phyloP scores from a whole-genome alignment of 2,888 invertebrate species.

The Noctua comes region DNA sequence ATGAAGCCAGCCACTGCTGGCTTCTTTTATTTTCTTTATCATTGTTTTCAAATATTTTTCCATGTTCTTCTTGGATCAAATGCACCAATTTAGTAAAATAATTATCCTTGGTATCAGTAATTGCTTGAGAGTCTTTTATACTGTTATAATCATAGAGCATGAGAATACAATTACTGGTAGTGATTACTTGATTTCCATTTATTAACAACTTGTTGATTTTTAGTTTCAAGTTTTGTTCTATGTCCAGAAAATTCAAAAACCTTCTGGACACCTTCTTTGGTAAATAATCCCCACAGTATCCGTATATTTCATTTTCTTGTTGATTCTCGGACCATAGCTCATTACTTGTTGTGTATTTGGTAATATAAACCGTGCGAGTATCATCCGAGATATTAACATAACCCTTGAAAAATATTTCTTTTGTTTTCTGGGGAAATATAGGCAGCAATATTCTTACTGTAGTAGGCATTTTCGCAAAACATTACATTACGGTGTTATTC shows the following conservation, averaged over 20 bases:
- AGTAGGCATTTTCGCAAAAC: constrained; percentile 53
- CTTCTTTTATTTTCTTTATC: constrained; percentile 62
- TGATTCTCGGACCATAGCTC: constrained; percentile 60
- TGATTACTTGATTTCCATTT: constrained; percentile 68
- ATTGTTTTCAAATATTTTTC: constrained; percentile 34
- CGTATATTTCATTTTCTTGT: constrained; percentile 72
- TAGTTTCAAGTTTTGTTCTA: constrained; percentile 64
- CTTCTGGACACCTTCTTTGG: constrained; percentile 51
- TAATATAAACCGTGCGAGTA: constrained; percentile 75
- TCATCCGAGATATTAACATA: constrained; percentile 65
- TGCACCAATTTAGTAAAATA: constrained; percentile 77
- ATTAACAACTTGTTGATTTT: constrained; percentile 73
- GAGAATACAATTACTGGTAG: constrained; percentile 73
- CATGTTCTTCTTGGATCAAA: constrained; percentile 73
- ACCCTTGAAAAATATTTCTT: constrained; percentile 77
- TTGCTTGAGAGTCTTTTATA: constrained; percentile 81
- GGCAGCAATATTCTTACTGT: constrained; percentile 77
- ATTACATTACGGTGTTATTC: not conserved
- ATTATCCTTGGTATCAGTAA: constrained; percentile 73
- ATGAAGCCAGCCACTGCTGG: constrained; percentile 78
- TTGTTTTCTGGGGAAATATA: constrained; percentile 58
- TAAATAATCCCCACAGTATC: constrained; percentile 68
- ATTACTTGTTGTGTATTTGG: constrained; percentile 69
- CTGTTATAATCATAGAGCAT: constrained; percentile 82
- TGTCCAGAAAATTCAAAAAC: constrained; percentile 68